Base-by-base conservation (phyloP, 2,797 vertebrate genomes). In the Aphelocoma californica region DNA sequence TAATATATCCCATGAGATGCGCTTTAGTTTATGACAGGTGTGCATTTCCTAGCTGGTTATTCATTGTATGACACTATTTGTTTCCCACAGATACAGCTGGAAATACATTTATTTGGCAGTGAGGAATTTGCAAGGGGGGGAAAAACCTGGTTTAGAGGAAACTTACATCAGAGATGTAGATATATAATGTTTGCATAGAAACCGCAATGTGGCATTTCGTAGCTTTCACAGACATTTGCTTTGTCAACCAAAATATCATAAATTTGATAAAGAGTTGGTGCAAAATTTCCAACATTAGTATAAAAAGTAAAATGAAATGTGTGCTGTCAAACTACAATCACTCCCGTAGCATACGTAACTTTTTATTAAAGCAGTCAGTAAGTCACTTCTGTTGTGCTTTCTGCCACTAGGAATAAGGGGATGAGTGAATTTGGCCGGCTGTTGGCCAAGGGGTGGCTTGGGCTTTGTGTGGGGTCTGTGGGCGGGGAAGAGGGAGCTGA, bases 21-120 rank as follows among this genome's bases (percentile, higher is more conserved):
- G 48, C 70, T 96, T 79, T 88, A 82, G 67, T 97, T 97, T 97
- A 97, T 97, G 97, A 98, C 97, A 98, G 97, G 97, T 97, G 97
- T 97, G 94, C 88, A 84, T 97, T 97, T 98, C 96, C 96, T 97
- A 97, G 88, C 92, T 94, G 95, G 89, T 96, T 91, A 25, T 92
- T 96, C 91, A 26, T 91, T 96, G 94, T 90, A 94, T 96, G 97
- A 97, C 95, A 95, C 89, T 88, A 72, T 93, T 95, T 95, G 86
- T 96, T 97, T 97, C 97, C 96, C 95, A 92, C 92, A 96, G 73
- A 93, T 96, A 92, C 97, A 98, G 97, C 97, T 98, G 97, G 93
- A 97, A 97, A 97, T 97, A 88, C 81, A 94, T 96, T 97, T 95
- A 97, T 97, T 95, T 97, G 96, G 83, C 88, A 95, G 86, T 64